Evolutionary conservation across 1,140 invertebrate species (phyloP).

Genomic region (Diachasmimorpha longicaudata): DNA sequence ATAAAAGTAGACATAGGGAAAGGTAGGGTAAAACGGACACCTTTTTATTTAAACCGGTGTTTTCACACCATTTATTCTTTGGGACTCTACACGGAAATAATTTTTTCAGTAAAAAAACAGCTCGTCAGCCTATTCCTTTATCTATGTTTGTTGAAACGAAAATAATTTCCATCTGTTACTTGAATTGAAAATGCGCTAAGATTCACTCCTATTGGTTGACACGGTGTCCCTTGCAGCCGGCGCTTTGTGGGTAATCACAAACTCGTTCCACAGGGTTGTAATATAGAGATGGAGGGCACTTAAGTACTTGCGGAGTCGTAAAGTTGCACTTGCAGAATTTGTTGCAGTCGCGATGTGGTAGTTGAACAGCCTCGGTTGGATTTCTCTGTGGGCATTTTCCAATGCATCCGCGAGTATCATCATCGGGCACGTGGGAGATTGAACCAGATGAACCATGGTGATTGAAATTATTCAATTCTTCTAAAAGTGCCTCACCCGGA

Average conservation of each 20-base stretch:
- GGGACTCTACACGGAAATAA: too few species aligned
- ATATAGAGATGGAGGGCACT: not conserved
- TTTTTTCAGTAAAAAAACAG: too few species aligned
- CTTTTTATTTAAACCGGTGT: too few species aligned
- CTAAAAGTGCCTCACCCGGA: not conserved
- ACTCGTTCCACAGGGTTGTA: not conserved
- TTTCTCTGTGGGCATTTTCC: not conserved
- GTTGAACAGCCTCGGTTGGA: not conserved
- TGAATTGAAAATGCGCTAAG: not conserved
- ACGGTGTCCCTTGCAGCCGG: not conserved
- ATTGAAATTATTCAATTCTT: not conserved
- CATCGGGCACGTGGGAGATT: not conserved
- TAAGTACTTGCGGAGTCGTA: not conserved
- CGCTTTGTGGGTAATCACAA: not conserved
- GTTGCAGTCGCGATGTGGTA: constrained; percentile 30
- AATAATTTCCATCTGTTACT: not conserved
- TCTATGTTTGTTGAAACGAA: not conserved
- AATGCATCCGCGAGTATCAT: constrained; percentile 4
- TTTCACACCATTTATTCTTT: too few species aligned
- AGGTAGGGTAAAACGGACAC: too few species aligned
- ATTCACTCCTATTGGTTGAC: too few species aligned
- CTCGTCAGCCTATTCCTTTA: too few species aligned
- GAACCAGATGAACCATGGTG: not conserved
- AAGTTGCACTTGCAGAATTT: constrained; percentile 27
- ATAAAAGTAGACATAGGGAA: too few species aligned